Base-by-base conservation (phyloP, 2,888 invertebrate genomes). In the Parnassius mnemosyne region DNA sequence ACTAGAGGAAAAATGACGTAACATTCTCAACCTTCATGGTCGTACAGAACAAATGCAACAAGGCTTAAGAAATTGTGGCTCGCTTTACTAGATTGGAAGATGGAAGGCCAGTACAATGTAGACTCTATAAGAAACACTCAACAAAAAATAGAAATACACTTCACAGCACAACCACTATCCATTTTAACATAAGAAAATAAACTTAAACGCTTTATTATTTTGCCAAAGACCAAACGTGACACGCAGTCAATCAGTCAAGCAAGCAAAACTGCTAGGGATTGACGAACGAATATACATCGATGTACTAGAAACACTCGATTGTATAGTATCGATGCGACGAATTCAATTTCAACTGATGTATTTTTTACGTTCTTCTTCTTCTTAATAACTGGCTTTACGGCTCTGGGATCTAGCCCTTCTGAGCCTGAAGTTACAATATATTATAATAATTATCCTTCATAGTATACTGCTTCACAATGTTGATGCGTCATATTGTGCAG, bases 201-300 rank as follows among this genome's bases (percentile, higher is more conserved):
- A 81, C 78, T 79, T 83, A 80, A 80, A 78, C 83, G 84, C 84
- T 81, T 78, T 81, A 84, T 82, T 84, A 83, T 80, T 83, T 79
- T 80, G 78, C 81, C 77, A 80, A 80, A 80, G 82, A 83, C 83
- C 81, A 85, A 90, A 90, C 91, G 89, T 92, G 92, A 92, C 92
- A 92, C 92, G 92, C 92, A 92, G 89, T 89, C 92, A 91, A 83
- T 92, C 92, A 92, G 89, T 89, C 92, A 91, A 83, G 81, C 86
- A 85, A 85, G 13, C 49, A 49, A 49, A 34, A 34, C 34, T 34
- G 34, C 34, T 34, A 34, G 34, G 34, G 34, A 7, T 34, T 34
- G 34, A 34, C 34, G 7, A 34, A 34, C 7, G 20, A 20, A 34
- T 34, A 34, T 34, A 34, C 7, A 34, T 34, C 34, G 34, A 34